Percentiles rank a stretch among this genome's conserved stretches.
phyloP scores from a whole-genome alignment of 2,888 invertebrate genomes.

The Neoscelio sp. region DNA sequence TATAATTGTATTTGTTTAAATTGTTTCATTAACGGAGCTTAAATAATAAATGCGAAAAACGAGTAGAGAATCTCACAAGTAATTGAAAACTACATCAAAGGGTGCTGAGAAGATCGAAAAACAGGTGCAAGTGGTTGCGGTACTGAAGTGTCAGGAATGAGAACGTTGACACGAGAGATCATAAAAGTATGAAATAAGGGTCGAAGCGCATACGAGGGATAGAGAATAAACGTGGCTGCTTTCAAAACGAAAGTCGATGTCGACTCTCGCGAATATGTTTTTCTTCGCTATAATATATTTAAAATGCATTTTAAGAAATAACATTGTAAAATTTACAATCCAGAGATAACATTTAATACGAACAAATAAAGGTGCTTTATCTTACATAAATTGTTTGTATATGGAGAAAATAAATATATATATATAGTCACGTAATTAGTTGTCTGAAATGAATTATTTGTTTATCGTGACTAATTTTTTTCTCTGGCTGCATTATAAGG shows the following conservation, averaged over 20 bases:
- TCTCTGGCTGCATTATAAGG: too few relatives aligned
- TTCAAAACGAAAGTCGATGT: slow-evolving; percentile 1
- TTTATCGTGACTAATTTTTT: too few relatives aligned
- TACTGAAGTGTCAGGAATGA: slow-evolving; percentile 43
- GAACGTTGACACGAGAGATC: slow-evolving; percentile 49
- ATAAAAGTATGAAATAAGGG: slow-evolving; percentile 49
- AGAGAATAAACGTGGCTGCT: slow-evolving; percentile 26
- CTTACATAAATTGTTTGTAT: too few relatives aligned
- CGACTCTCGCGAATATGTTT: slow-evolving; percentile 7
- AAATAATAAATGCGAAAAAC: slow-evolving; percentile 9
- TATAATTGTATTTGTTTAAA: slow-evolving; percentile 2
- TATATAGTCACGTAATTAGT: too few relatives aligned
- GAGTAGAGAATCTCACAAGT: slow-evolving; percentile 6
- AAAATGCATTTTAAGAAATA: too few relatives aligned
- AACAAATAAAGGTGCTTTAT: too few relatives aligned
- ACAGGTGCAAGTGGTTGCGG: slow-evolving; percentile 49
- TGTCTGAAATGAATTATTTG: too few relatives aligned
- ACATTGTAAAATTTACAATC: too few relatives aligned
- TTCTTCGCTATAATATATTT: background rate
- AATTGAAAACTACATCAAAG: slow-evolving; percentile 46
- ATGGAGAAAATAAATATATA: too few relatives aligned
- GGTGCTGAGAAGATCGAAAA: slow-evolving; percentile 38
- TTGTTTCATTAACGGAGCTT: background rate
- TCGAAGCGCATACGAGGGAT: slow-evolving; percentile 19
- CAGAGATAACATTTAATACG: too few relatives aligned